These are phyloP conservation scores for Turritopsis rubra DNA, from an alignment of 30 jellyfish, hydroid and myxozoan species.

Conservation along the genomic window DNA sequence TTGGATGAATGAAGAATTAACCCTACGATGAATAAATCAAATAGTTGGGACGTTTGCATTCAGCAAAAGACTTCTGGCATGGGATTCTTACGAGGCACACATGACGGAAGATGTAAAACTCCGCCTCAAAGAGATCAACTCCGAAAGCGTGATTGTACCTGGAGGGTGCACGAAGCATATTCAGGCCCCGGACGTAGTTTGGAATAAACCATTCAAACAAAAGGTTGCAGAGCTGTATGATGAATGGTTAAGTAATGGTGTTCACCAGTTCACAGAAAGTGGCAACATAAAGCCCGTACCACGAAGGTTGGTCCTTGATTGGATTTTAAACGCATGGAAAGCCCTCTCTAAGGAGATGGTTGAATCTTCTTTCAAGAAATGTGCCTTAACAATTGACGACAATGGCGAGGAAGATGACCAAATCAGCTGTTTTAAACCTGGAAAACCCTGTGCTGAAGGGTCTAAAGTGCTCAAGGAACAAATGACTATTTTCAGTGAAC, in stretches of 20 bases:
- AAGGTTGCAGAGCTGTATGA: not conserved
- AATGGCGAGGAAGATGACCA: not conserved
- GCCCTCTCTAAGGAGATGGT: not conserved
- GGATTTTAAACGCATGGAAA: constrained; percentile 1
- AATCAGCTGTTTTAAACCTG: too few species aligned
- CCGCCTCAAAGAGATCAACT: constrained; percentile 2
- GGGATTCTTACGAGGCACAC: constrained; percentile 44
- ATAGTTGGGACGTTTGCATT: constrained; percentile 37
- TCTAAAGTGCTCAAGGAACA: too few species aligned
- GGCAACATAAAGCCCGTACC: constrained; percentile 2
- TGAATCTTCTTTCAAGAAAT: not conserved
- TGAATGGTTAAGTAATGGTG: constrained; percentile 7
- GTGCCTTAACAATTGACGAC: not conserved
- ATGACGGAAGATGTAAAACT: not conserved
- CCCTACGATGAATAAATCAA: too few species aligned
- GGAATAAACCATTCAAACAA: too few species aligned
- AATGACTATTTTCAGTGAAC: too few species aligned
- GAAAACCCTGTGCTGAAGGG: too few species aligned
- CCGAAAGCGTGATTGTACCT: not conserved
- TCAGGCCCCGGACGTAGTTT: too few species aligned
- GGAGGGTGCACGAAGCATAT: constrained; percentile 4
- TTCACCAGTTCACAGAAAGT: not conserved
- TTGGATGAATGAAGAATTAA: too few species aligned
- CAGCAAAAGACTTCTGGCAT: constrained; percentile 41
- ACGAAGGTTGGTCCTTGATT: not conserved